Conservation (phyloP, 2,113 vertebrate genomes). For the Meleagris gallopavo region DNA sequence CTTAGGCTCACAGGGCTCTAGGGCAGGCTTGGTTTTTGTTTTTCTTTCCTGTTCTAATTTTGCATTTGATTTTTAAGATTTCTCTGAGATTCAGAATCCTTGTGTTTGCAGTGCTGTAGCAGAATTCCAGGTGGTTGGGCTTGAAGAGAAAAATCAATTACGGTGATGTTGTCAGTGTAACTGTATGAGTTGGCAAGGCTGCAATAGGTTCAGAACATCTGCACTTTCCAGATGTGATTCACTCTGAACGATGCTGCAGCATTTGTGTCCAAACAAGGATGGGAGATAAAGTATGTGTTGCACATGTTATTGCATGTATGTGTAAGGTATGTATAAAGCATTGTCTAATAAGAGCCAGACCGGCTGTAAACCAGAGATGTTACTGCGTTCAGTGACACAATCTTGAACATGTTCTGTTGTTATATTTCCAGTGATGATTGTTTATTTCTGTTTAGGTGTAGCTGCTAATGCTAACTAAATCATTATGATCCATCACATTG, state of each 20-base stretch:
- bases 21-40: background rate
- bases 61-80: background rate
- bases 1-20: background rate
- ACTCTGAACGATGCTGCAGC: background rate
- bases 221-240: background rate
- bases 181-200: background rate
- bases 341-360: background rate
- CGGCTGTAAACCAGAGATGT: background rate
- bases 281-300: constrained; percentile 45
- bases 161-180: background rate
- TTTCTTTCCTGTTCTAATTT: background rate
- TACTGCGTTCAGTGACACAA: background rate
- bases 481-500: background rate
- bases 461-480: background rate
- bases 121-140: constrained; percentile 12
- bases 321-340: background rate
- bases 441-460: background rate
- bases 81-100: background rate
- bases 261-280: background rate
- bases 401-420: background rate
- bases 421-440: background rate
- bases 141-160: background rate
- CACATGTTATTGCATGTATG: constrained; percentile 5
- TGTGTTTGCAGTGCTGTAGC: background rate
- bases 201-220: constrained; percentile 16